These are phyloP conservation scores for Naja naja DNA, from an alignment of 2,113 vertebrate species.

Conservation along the genomic window DNA sequence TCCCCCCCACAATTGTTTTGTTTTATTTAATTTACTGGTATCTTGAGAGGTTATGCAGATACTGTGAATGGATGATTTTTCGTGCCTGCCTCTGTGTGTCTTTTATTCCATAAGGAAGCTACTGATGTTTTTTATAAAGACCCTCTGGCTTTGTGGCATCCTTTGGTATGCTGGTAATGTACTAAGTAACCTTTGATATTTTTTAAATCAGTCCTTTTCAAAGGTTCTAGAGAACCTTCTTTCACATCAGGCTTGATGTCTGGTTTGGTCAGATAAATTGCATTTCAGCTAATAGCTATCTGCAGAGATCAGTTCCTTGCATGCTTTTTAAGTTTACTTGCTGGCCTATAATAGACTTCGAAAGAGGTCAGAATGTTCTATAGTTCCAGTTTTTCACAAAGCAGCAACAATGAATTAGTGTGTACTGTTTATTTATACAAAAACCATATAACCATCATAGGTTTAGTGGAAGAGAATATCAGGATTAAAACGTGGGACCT, in stretches of 20 bases:
- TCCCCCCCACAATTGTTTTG: too few relatives aligned
- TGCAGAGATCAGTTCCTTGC: background rate
- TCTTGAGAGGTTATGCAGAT: slow-evolving; percentile 1
- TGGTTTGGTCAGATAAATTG: background rate
- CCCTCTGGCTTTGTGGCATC: background rate
- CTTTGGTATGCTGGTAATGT: background rate
- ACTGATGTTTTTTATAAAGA: background rate
- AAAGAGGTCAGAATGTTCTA: background rate
- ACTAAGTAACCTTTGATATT: background rate
- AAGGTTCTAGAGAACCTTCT: background rate
- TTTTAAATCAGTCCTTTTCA: background rate
- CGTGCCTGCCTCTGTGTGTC: background rate
- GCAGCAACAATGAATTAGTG: background rate
- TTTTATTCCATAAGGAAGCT: background rate
- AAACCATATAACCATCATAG: background rate
- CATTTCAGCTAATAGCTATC: background rate
- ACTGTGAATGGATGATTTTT: background rate
- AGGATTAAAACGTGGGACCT: background rate
- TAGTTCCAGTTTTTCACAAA: background rate
- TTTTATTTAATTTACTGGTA: background rate
- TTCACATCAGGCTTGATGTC: background rate
- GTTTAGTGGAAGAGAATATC: background rate
- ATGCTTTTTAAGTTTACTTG: background rate
- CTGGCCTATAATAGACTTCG: background rate
- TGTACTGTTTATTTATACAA: background rate